Evolutionary conservation across 2,888 invertebrate genomes (phyloP), one percentile per base, ranked within the genome.

Genomic region (Octodonta nipae): DNA sequence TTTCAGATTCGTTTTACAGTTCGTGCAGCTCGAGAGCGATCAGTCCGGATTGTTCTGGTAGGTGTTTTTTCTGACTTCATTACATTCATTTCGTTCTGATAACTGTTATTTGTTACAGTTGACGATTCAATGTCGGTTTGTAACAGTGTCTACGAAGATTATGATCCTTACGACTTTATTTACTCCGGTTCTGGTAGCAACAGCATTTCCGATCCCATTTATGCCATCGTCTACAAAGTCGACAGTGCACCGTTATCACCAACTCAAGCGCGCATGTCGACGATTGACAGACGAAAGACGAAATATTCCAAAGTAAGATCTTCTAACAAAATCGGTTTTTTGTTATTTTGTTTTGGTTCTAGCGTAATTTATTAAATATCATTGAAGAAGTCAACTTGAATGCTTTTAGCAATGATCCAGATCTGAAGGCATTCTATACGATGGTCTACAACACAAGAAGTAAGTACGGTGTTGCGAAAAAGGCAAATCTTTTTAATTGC

Each of bases 391-490:
- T 75, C 6, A 73, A 73, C 39, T 67, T 73, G 36, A 74, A 73
- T 43, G 43, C 46, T 12, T 37, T 51, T 16, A 43, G 46, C n/a
- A 52, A 48, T 16, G 85, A 87, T 58, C 72, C 75, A 24, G 87
- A 88, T 56, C 68, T 88, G 33, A 71, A 74, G 49, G 83, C 83
- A 15, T 88, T 88, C 61, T 76, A 84, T 55, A 71, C 74, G 50
- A 84, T 86, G 81, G 79, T 88, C 3, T 75, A 79, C 41, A 73
- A 77, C 42, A 68, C 87, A 16, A 68, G 87, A 70, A 74, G 81
- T 81, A 61, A 66, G 73, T 68, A 35, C 43, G 26, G n/a, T 34
- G 6, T 13, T 28, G 5, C 15, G n/a, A n/a, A n/a, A n/a, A n/a
- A n/a, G n/a, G n/a, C n/a, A n/a, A n/a, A n/a, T n/a, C 13, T 28